Base-by-base conservation (phyloP, 2,888 invertebrate species). In the Ctena decussata region DNA sequence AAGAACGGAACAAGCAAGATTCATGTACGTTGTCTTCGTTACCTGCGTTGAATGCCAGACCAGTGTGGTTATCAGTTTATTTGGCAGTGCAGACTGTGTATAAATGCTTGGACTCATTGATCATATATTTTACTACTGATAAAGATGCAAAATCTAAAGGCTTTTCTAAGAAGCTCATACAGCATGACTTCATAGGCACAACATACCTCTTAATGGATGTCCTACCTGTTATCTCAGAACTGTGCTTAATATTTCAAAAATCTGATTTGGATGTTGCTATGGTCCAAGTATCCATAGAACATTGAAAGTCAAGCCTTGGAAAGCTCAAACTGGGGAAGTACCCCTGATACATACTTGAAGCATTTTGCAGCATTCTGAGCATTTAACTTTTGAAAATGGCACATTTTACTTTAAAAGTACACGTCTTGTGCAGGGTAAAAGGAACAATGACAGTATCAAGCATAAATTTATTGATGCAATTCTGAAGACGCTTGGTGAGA, bases 41-140 rank as follows among this genome's bases (percentile, higher is more conserved):
- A n/a, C n/a, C n/a, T n/a, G n/a, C n/a, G n/a, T n/a, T n/a, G n/a
- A n/a, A n/a, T n/a, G n/a, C n/a, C n/a, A n/a, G n/a, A n/a, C n/a
- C n/a, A n/a, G n/a, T n/a, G n/a, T n/a, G n/a, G n/a, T n/a, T n/a
- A n/a, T n/a, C n/a, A n/a, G 27, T 57, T 49, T 49, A 72, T 39
- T 21, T 76, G 24, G 84, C 80, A 46, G 77, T 84, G 6, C 8
- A 84, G 30, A 84, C 84, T 69, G 80, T 84, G 27, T 84, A 72
- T 65, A 71, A 32, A 30, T n/a, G 32, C 18, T 44, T 84, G 6
- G 80, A 80, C 27, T 75, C 80, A 21, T 72, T 65, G 6, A 37
- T 80, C 18, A 80, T 73, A 0, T 80, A 69, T 39, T 80, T 80
- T 41, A 37, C 37, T 0, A 53, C 72, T 37, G 74, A 81, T 39